These are phyloP conservation scores for Drosophila kohkoa DNA, from an alignment of 1,140 invertebrate species.

Conservation along the genomic window DNA sequence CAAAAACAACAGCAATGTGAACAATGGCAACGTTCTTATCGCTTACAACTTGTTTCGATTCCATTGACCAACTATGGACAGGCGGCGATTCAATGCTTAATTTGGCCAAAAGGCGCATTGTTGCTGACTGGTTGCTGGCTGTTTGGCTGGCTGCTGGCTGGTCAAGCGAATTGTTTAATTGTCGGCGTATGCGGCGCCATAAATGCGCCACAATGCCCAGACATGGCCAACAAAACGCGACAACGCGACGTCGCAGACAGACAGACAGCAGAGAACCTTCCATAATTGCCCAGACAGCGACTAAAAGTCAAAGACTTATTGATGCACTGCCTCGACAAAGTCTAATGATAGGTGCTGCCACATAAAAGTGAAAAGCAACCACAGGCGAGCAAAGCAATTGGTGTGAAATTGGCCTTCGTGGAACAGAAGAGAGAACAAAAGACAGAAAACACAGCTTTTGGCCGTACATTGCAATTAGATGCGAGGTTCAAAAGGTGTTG, in stretches of 20 bases:
- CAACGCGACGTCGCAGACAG: slow-evolving; percentile 14
- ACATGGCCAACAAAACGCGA: slow-evolving; percentile 18
- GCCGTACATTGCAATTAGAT: slow-evolving; percentile 64
- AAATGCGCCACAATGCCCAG: slow-evolving; percentile 71
- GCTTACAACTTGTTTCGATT: slow-evolving; percentile 81
- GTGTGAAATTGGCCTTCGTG: slow-evolving; percentile 80
- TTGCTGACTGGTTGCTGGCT: slow-evolving; percentile 42
- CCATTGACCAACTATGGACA: slow-evolving; percentile 78
- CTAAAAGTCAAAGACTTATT: slow-evolving; percentile 40
- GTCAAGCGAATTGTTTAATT: slow-evolving; percentile 76
- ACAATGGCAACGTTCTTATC: slow-evolving; percentile 70
- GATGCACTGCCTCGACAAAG: slow-evolving; percentile 39
- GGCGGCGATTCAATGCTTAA: slow-evolving; percentile 52
- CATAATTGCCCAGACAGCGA: slow-evolving; percentile 42
- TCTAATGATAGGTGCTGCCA: slow-evolving; percentile 64
- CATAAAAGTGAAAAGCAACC: slow-evolving; percentile 69
- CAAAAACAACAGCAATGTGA: slow-evolving; percentile 44
- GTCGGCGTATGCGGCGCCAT: slow-evolving; percentile 78
- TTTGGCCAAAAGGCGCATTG: slow-evolving; percentile 74
- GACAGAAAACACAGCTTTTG: background rate
- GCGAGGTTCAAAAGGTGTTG: slow-evolving; percentile 40
- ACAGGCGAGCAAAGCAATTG: slow-evolving; percentile 59
- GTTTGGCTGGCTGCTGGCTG: slow-evolving; percentile 25
- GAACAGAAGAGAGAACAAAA: slow-evolving; percentile 28
- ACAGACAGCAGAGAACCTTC: slow-evolving; percentile 25